Conservation (phyloP, 35 echinoderm and acorn worm genomes). For the Ophioderma brevispina region DNA sequence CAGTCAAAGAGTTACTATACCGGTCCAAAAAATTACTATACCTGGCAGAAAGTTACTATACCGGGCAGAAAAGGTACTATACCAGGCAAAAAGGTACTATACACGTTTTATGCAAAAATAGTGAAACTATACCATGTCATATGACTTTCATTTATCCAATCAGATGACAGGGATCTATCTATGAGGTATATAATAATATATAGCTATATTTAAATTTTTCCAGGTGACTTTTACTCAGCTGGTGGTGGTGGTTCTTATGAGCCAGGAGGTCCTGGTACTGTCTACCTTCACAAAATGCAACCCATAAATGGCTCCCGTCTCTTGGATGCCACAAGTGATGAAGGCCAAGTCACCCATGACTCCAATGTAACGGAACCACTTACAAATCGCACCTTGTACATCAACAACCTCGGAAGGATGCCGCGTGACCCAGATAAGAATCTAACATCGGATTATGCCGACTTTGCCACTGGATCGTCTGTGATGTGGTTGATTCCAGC, state of each 20-base stretch:
- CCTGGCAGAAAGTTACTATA: too few relatives aligned
- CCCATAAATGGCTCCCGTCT: constrained; percentile 65
- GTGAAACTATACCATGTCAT: too few relatives aligned
- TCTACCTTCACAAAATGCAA: constrained; percentile 90
- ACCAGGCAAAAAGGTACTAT: too few relatives aligned
- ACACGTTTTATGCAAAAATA: too few relatives aligned
- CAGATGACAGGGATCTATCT: too few relatives aligned
- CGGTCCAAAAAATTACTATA: too few relatives aligned
- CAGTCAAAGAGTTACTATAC: too few relatives aligned
- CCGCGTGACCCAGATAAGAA: constrained; percentile 50
- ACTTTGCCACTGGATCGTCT: constrained; percentile 10
- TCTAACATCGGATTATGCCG: constrained; percentile 62
- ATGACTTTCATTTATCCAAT: too few relatives aligned
- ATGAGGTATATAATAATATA: too few relatives aligned
- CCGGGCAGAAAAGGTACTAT: too few relatives aligned
- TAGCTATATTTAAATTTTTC: not conserved
- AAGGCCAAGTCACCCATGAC: constrained; percentile 72
- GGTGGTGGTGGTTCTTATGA: constrained; percentile 71
- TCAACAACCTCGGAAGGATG: constrained; percentile 84
- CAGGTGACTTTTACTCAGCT: constrained; percentile 77
- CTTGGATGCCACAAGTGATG: constrained; percentile 77
- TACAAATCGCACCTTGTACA: constrained; percentile 83
- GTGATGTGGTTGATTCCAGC: constrained; percentile 77
- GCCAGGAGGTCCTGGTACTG: constrained; percentile 84
- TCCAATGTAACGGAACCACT: constrained; percentile 86